Evolutionary conservation across 2,797 vertebrate genomes (phyloP), one percentile per base, ranked within the genome.

Genomic region (Sciurus vulgaris): DNA sequence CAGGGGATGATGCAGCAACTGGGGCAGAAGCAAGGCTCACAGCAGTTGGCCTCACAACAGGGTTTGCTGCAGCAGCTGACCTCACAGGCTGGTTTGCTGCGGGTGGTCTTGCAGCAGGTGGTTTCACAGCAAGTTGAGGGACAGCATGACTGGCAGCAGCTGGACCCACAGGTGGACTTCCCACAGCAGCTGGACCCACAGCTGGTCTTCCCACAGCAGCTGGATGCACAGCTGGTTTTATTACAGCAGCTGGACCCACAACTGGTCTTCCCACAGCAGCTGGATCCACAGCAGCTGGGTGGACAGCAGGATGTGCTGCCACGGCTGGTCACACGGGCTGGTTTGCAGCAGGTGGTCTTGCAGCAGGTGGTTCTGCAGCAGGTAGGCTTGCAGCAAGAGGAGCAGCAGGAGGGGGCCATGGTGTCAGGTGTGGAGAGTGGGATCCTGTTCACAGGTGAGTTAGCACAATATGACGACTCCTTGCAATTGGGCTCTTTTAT

Each of bases 401-500:
- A 67, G 41, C 69, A 91, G 33, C 74, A 90, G 79, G 74, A 33
- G 49, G 30, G 17, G 49, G 88, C 35, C 95, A 94, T 96, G 70
- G 70, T 88, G 69, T 70, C 4, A 9, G 61, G 28, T 28, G 49
- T n/a, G 51, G 77, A 41, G 30, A 5, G 17, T 11, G 70, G 24
- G n/a, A 2, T 91, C 3, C 67, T 79, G 30, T 54, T 94, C 74
- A 72, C 35, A 61, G 78, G 51, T 49, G 49, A 59, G 13, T 84
- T 72, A 5, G 33, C 9, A 35, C 93, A 72, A n/a, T 65, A 24
- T 89, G 63, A 5, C 5, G 28, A 7, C 24, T 17, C 65, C 28
- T 82, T 83, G 0, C 9, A 0, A 1, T 51, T 26, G 70, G 30
- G 49, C 9, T 22, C 38, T 96, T 96, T 96, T 94, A 94, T 97